phyloP scores from a whole-genome alignment of 2,797 vertebrate species.

The Ficedula albicollis region DNA sequence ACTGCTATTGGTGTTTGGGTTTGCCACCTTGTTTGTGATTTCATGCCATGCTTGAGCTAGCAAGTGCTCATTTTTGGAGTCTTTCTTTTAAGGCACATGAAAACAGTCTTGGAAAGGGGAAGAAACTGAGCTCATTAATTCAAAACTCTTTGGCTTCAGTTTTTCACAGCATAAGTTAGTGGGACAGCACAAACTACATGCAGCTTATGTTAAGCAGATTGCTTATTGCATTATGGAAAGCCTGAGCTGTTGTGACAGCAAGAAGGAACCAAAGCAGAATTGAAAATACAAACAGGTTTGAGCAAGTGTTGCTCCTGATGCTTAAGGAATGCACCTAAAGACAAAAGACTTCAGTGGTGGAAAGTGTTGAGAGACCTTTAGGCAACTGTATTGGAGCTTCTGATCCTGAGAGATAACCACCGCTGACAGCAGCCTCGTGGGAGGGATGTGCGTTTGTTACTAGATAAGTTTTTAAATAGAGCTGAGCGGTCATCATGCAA shows the following conservation, averaged over 20 bases:
- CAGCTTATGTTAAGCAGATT: not conserved
- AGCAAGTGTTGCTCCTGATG: not conserved
- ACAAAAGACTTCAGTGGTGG: not conserved
- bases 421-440: fast-evolving
- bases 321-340: not conserved
- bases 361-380: not conserved
- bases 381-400: not conserved
- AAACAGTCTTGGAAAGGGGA: not conserved
- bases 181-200: not conserved
- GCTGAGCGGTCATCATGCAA: fast-evolving
- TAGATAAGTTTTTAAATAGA: not conserved
- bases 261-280: not conserved
- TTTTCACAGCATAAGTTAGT: not conserved
- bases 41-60: not conserved
- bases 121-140: not conserved
- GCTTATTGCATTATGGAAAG: not conserved
- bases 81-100: not conserved
- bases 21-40: not conserved
- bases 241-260: not conserved
- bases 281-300: not conserved
- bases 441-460: not conserved
- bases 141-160: not conserved
- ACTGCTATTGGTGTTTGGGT: not conserved
- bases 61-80: not conserved
- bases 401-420: not conserved